Percentiles rank a stretch among this genome's conserved stretches.
These are phyloP conservation scores for Leptocoma aspasia DNA, from an alignment of 2,113 vertebrate species.

Conservation along the genomic window DNA sequence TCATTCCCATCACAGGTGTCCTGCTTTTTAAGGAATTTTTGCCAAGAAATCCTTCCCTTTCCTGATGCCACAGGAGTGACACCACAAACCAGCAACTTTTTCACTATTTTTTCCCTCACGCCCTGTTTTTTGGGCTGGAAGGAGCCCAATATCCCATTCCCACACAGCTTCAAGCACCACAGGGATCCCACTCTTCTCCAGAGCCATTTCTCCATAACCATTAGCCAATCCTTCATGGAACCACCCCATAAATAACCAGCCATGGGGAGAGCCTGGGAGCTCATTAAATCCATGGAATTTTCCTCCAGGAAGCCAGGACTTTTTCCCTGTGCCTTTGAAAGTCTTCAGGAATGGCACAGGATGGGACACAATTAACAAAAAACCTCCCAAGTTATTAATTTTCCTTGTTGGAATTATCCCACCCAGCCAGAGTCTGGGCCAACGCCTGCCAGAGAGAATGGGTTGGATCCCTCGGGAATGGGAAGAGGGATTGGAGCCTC, in stretches of 20 bases:
- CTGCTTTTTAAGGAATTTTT: background rate
- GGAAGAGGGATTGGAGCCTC: background rate
- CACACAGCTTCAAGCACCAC: accelerated
- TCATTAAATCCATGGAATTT: background rate
- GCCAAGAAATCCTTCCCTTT: background rate
- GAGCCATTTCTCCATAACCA: background rate
- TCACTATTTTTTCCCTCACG: accelerated
- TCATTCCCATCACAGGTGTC: background rate
- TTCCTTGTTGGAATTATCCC: background rate
- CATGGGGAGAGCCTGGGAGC: background rate
- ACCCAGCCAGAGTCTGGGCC: background rate
- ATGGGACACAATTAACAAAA: background rate
- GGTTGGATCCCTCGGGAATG: background rate
- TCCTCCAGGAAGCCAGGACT: background rate
- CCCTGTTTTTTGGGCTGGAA: accelerated
- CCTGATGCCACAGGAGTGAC: background rate
- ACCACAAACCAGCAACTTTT: background rate
- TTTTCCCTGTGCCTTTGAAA: background rate
- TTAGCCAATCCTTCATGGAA: background rate
- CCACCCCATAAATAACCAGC: background rate
- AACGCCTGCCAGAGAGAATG: background rate
- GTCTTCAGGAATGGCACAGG: background rate
- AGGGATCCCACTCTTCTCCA: background rate
- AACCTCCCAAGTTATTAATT: background rate
- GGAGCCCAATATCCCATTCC: background rate